Base-by-base conservation (phyloP, 2,113 vertebrate genomes). In the Equus quagga region DNA sequence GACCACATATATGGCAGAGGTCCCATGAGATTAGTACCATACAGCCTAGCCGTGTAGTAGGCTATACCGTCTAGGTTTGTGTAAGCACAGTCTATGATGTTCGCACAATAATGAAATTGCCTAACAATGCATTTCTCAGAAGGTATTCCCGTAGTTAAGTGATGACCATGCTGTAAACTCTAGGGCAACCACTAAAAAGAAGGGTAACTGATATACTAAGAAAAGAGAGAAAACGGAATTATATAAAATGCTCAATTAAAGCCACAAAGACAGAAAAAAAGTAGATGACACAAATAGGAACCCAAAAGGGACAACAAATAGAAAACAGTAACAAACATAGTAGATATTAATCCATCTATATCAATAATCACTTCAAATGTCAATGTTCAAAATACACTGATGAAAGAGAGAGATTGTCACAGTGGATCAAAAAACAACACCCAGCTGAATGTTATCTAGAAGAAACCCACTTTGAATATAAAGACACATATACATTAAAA, bases 361-460 rank as follows among this genome's bases (percentile, higher is more conserved):
- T 67, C 70, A 76, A 54, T 93, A 93, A 54, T 64, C 58, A 84
- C 56, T 82, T 84, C n/a, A 76, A 93, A 78, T 51, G 21, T 76
- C 58, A 76, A 18, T 85, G 46, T 51, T 91, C 58, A 41, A 93
- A 65, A 78, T 85, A 65, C 10, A 78, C 10, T 36, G 44, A n/a
- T 54, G 44, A 85, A 33, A 67, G 44, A 89, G 8, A 76, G 44
- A 89, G 8, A 76, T 62, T 36, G 41, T 82, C 78, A 62, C 31
- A 21, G 36, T 49, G 54, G 31, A 72, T 81, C 36, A 72, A 82
- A 84, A 82, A 80, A 26, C 36, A 60, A 49, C 51, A 82, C 51
- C 19, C 14, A 54, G 75, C 12, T 11, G 3, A 24, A 75, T 64
- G 41, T 28, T 92, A 82, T 62, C 54, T 83, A 73, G 8, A 83